phyloP scores from a whole-genome alignment of 92 coral and sea anemone species.

The Parazoanthus atlanticus region DNA sequence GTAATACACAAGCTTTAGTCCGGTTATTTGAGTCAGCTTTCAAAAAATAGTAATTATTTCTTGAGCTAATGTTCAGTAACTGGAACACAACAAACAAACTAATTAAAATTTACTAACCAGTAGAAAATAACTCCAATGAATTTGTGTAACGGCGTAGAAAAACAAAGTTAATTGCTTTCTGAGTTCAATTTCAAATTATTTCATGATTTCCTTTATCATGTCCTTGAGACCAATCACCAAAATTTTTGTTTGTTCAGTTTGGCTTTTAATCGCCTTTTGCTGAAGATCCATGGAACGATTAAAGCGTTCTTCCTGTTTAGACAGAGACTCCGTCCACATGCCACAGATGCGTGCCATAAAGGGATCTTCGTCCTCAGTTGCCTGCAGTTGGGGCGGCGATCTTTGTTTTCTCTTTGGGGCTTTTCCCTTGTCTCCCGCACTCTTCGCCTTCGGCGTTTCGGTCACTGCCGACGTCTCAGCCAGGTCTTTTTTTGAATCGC shows the following conservation, averaged over 20 bases:
- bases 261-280: conserved; percentile 1
- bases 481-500: neutral
- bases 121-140: too few relatives aligned
- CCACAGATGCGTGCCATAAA: too few relatives aligned
- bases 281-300: neutral
- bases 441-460: conserved; percentile 5
- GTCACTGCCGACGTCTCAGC: neutral
- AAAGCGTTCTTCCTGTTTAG: neutral
- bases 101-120: too few relatives aligned
- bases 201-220: neutral
- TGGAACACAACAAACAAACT: too few relatives aligned
- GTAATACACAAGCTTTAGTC: too few relatives aligned
- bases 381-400: neutral
- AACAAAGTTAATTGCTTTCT: too few relatives aligned
- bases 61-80: too few relatives aligned
- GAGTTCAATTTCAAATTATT: too few relatives aligned
- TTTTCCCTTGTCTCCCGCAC: neutral
- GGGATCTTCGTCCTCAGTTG: too few relatives aligned
- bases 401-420: neutral
- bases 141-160: too few relatives aligned
- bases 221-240: neutral
- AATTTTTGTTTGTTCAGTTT: neutral
- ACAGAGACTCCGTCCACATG: neutral
- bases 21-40: too few relatives aligned
- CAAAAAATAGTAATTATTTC: too few relatives aligned